Conservation (phyloP, 2,113 vertebrate genomes). For the Polypterus bichir region DNA sequence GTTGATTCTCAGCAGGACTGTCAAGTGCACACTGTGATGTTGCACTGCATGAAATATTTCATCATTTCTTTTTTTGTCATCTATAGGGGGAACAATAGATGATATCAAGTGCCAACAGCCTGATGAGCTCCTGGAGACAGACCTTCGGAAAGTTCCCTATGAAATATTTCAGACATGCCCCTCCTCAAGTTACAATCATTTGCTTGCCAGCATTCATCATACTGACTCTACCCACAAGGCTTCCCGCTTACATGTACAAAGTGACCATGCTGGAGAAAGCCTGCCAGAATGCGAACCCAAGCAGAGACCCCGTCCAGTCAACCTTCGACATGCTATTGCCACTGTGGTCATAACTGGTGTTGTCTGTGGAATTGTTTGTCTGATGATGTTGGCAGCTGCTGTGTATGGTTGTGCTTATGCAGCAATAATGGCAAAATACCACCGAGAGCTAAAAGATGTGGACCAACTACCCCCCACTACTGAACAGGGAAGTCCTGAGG, state of each 20-base stretch:
- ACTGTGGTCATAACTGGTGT: slow-evolving; percentile 85
- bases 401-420: slow-evolving; percentile 89
- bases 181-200: slow-evolving; percentile 46
- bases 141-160: slow-evolving; percentile 78
- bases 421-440: slow-evolving; percentile 73
- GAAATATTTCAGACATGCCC: slow-evolving; percentile 77
- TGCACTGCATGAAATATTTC: too few relatives aligned
- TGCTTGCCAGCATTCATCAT: slow-evolving; percentile 49
- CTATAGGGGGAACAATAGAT: slow-evolving; percentile 71
- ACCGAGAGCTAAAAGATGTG: slow-evolving; percentile 56
- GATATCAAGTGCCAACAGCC: slow-evolving; percentile 65
- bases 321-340: slow-evolving; percentile 76
- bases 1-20: too few relatives aligned
- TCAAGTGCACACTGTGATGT: too few relatives aligned
- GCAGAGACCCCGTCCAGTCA: slow-evolving; percentile 56
- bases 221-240: slow-evolving; percentile 38
- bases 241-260: slow-evolving; percentile 28
- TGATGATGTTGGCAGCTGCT: slow-evolving; percentile 89
- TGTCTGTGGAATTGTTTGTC: slow-evolving; percentile 78
- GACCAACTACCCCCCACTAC: slow-evolving; percentile 32
- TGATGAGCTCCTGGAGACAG: slow-evolving; percentile 60
- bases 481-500: slow-evolving; percentile 30
- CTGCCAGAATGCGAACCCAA: slow-evolving; percentile 60
- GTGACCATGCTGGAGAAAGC: slow-evolving; percentile 11
- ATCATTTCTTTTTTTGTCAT: too few relatives aligned